phyloP scores from a whole-genome alignment of 2,797 vertebrate species.

The Nannoperca obscura region DNA sequence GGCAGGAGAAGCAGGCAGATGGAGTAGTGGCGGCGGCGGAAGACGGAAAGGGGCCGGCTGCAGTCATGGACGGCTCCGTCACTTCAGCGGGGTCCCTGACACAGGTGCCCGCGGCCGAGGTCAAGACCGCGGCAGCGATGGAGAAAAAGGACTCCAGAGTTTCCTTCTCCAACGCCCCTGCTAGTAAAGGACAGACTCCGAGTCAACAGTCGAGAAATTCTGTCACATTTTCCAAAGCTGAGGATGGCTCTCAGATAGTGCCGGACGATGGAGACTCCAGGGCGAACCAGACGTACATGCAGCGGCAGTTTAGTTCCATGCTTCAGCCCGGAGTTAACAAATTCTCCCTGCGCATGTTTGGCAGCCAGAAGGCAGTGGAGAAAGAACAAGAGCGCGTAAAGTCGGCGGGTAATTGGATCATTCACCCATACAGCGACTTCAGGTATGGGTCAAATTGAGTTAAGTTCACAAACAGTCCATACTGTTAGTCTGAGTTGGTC shows the following conservation, averaged over 20 bases:
- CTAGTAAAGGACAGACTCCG: conserved; percentile 70
- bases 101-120: conserved; percentile 76
- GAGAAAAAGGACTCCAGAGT: conserved; percentile 87
- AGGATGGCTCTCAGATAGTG: conserved; percentile 87
- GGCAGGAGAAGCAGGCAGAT: conserved; percentile 81
- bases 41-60: conserved; percentile 61
- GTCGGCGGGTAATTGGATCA: conserved; percentile 98
- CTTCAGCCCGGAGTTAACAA: conserved; percentile 98
- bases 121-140: conserved; percentile 57
- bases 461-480: conserved; percentile 1
- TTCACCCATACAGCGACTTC: conserved; percentile 99
- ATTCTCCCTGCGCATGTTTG: conserved; percentile 99
- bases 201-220: conserved; percentile 77
- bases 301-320: conserved; percentile 95
- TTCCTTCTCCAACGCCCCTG: conserved; percentile 83
- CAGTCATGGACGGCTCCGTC: conserved; percentile 79
- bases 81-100: conserved; percentile 69
- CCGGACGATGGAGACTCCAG: conserved; percentile 86
- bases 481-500: too few species aligned
- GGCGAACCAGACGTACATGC: conserved; percentile 93
- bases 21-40: conserved; percentile 68
- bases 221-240: conserved; percentile 79
- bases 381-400: conserved; percentile 96
- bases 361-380: conserved; percentile 97
- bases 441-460: conserved; percentile 83